Conservation (phyloP, 2,113 vertebrate genomes). For the Oostethus manadensis region DNA sequence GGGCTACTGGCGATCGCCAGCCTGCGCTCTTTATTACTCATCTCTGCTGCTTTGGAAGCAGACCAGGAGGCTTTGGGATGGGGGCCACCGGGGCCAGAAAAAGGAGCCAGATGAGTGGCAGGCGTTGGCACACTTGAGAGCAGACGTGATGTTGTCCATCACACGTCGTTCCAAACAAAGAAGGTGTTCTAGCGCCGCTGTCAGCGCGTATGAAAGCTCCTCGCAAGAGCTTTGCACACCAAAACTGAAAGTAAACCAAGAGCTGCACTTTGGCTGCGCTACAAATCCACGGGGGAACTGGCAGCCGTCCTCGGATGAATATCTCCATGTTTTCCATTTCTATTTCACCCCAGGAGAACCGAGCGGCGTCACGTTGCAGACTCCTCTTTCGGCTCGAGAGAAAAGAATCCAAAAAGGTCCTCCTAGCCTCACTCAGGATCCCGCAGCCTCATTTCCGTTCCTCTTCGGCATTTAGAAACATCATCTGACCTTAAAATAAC, state of each 20-base stretch:
- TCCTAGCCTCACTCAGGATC: neutral
- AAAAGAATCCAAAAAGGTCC: slow-evolving; percentile 4
- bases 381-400: neutral
- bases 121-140: slow-evolving; percentile 6
- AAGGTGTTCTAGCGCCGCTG: slow-evolving; percentile 4
- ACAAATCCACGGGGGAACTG: slow-evolving; percentile 38
- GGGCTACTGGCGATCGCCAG: slow-evolving; percentile 52
- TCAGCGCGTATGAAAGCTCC: slow-evolving; percentile 30
- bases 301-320: slow-evolving; percentile 34
- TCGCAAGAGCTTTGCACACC: slow-evolving; percentile 18
- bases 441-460: slow-evolving; percentile 1
- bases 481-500: slow-evolving; percentile 4
- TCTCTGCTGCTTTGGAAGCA: slow-evolving; percentile 46
- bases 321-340: slow-evolving; percentile 34
- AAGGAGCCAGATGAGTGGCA: slow-evolving; percentile 36
- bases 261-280: slow-evolving; percentile 18
- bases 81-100: slow-evolving; percentile 29
- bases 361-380: slow-evolving; percentile 17
- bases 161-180: too few species aligned
- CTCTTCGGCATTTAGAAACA: neutral
- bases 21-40: slow-evolving; percentile 54
- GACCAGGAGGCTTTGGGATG: slow-evolving; percentile 26
- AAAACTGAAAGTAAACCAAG: slow-evolving; percentile 14
- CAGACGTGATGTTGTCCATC: slow-evolving; percentile 37
- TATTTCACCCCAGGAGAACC: slow-evolving; percentile 22